Evolutionary conservation across 2,113 vertebrate species (phyloP).

Genomic region (Hiodon tergisus): DNA sequence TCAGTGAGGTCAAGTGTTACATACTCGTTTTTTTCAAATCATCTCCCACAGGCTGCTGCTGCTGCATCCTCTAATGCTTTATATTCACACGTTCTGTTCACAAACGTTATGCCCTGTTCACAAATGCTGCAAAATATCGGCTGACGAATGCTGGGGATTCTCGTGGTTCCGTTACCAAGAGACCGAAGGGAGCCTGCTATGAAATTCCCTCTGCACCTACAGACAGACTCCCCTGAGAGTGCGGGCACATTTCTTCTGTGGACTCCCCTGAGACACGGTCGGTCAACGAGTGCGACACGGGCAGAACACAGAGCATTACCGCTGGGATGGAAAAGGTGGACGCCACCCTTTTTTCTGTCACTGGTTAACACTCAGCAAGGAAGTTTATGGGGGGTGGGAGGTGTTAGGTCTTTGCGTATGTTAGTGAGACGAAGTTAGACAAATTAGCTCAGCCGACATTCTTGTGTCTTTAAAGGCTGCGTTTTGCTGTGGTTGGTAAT

Average conservation of each 20-base stretch:
- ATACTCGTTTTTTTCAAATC: no score
- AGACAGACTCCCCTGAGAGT: constrained; percentile 3
- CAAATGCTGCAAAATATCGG: constrained; percentile 56
- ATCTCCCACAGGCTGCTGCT: no score
- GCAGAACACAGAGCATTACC: background rate
- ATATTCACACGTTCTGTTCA: no score
- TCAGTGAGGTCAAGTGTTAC: no score
- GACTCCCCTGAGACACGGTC: constrained; percentile 39
- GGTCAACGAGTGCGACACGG: background rate
- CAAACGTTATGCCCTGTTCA: constrained; percentile 20
- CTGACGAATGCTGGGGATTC: constrained; percentile 42
- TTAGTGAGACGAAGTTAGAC: constrained; percentile 65
- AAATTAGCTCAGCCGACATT: constrained; percentile 62
- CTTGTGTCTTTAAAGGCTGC: constrained; percentile 53
- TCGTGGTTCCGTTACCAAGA: constrained; percentile 39
- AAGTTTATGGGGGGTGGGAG: constrained; percentile 54
- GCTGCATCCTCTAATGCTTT: no score
- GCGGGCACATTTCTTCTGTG: background rate
- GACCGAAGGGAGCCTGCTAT: constrained; percentile 19
- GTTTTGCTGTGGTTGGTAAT: constrained; percentile 59
- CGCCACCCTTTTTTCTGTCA: constrained; percentile 45
- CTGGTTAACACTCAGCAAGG: constrained; percentile 40
- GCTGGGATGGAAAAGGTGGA: constrained; percentile 35
- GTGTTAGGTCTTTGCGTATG: constrained; percentile 61
- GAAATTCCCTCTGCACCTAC: no score